These are phyloP conservation scores for Lasioglossum marginatum DNA, from an alignment of 2,888 invertebrate species.

Conservation along the genomic window DNA sequence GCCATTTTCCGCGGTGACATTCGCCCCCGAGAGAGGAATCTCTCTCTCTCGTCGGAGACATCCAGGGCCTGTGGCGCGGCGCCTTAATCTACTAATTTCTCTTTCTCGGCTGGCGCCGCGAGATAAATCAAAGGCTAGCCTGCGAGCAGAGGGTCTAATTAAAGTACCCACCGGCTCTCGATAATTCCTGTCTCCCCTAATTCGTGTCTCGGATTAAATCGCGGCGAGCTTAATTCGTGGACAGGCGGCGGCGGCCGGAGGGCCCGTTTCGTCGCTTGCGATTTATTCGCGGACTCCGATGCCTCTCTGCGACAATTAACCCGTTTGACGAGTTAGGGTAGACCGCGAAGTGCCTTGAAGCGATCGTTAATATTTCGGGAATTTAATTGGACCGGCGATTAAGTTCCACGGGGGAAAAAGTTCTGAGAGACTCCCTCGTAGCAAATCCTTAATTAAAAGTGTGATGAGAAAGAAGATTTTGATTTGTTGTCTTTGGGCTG, in stretches of 20 bases:
- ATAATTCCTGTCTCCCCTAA: constrained; percentile 38
- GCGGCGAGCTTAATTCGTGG: neutral
- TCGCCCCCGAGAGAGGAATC: neutral
- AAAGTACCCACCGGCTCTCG: constrained; percentile 18
- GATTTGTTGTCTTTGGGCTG: neutral
- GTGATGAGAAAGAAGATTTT: neutral
- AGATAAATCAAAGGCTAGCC: constrained; percentile 27
- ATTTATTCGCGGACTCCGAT: neutral
- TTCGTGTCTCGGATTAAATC: constrained; percentile 33
- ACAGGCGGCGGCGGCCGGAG: neutral
- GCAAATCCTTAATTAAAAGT: neutral
- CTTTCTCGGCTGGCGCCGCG: constrained; percentile 18
- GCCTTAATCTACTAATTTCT: constrained; percentile 49
- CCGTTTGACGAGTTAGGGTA: neutral
- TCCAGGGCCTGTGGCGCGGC: neutral
- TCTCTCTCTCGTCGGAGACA: neutral
- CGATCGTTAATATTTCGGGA: neutral
- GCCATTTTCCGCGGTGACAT: neutral
- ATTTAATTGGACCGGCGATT: neutral
- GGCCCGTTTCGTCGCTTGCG: neutral
- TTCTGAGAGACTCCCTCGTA: neutral
- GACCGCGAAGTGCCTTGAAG: neutral
- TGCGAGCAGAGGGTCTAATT: constrained; percentile 31
- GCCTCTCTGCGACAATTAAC: neutral
- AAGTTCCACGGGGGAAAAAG: neutral